A percentile compares a stretch with the other conserved stretches of the same genome.
Conservation (phyloP, 2,888 invertebrate genomes). For the Scaptomyza flava region DNA sequence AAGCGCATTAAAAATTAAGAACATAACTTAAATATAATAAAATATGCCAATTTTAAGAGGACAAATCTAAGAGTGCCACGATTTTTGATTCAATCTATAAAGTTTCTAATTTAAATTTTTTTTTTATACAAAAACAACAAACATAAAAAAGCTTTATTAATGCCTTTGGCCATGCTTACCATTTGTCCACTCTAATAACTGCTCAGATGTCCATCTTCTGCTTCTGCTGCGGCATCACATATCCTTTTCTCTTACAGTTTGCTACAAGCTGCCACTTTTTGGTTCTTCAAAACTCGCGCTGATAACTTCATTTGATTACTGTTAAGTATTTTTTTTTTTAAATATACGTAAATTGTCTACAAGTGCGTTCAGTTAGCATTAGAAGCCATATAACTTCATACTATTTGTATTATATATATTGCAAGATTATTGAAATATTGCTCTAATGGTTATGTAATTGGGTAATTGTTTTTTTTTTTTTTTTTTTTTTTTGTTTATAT, state of each 20-base stretch:
- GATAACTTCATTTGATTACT: slow-evolving; percentile 13
- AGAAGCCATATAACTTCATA: slow-evolving; percentile 15
- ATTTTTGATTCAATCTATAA: too few relatives aligned
- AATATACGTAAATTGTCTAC: slow-evolving; percentile 38
- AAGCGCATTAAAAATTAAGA: too few relatives aligned
- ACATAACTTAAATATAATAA: too few relatives aligned
- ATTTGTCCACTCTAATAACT: slow-evolving; percentile 19
- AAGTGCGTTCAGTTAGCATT: slow-evolving; percentile 53
- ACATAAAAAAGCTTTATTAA: not conserved
- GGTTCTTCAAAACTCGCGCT: slow-evolving; percentile 16
- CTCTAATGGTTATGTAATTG: slow-evolving; percentile 44
- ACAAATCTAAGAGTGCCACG: too few relatives aligned
- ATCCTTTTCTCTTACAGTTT: not conserved
- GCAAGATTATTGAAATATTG: slow-evolving; percentile 34
- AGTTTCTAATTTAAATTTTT: too few relatives aligned
- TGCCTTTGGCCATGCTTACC: not conserved
- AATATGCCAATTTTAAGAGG: too few relatives aligned
- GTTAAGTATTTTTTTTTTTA: not conserved
- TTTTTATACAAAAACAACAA: too few relatives aligned
- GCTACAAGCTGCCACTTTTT: not conserved
- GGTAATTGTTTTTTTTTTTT: slow-evolving; percentile 14
- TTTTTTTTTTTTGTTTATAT: slow-evolving; percentile 23
- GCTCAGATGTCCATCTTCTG: slow-evolving; percentile 34
- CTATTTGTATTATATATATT: slow-evolving; percentile 9
- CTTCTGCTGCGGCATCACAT: slow-evolving; percentile 18